Base-by-base conservation (phyloP, 1,140 invertebrate species). In the Papilio dardanus region DNA sequence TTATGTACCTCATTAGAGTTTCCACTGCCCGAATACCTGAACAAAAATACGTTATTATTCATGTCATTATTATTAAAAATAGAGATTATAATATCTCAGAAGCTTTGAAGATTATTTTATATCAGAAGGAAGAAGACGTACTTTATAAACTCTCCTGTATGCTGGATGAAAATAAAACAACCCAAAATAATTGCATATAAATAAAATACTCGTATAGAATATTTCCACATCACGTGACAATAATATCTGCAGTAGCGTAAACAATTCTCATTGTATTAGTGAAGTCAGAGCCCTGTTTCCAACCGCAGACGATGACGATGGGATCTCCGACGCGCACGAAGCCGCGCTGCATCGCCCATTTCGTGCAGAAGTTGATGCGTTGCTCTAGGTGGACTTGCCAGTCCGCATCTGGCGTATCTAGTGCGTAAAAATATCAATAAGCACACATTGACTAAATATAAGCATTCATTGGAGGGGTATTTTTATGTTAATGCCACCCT, bases 251-350 rank as follows among this genome's bases (percentile, higher is more conserved):
- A 16, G 84, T 78, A 7, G 89, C 95, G 79, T 95, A 95, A 81
- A 96, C 90, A 46, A 97, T 94, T 74, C 97, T 94, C 88, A 97
- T 94, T 14, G 96, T 97, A 83, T 97, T 97, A n/a, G 97, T 97
- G 80, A 94, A 96, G 8, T 97, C 96, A 30, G 96, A 93, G 3
- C 96, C 96, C 82, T 95, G 94, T 78, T 95, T 94, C 96, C 96
- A 97, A 2, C 96, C 96, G 33, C 96, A 97, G 12, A 98, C 94
- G 19, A 97, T 88, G 28, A 97, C 94, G 1, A 97, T 81, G 1
- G 95, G 93, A 80, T 97, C 96, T 2, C 96, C 96, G 3, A 94
- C 84, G 74, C 95, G 94, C n/a, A 97, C 92, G 80, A 97, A 96
- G 7, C 94, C 94, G 50, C 94, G 90, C 14, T 93, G 89, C 82